phyloP scores from a whole-genome alignment of 1,140 invertebrate species.

The Dendroctonus valens region DNA sequence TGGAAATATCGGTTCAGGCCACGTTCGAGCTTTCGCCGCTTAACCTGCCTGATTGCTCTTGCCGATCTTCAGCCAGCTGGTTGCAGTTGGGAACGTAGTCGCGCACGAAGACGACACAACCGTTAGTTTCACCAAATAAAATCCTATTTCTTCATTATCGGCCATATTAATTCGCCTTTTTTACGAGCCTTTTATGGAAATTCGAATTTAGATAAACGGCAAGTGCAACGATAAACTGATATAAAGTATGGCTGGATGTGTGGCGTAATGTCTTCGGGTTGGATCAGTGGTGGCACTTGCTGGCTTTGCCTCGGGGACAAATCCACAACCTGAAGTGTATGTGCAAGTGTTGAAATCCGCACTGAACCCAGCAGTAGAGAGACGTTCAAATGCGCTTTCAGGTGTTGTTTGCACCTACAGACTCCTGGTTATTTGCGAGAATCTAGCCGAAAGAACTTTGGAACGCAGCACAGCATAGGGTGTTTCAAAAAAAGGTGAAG shows the following conservation, averaged over 20 bases:
- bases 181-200: slow-evolving; percentile 34
- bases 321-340: too few relatives aligned
- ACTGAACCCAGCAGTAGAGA: too few relatives aligned
- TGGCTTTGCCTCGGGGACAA: too few relatives aligned
- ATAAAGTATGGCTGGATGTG: slow-evolving; percentile 24
- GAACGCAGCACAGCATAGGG: too few relatives aligned
- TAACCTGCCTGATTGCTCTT: too few relatives aligned
- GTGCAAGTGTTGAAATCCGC: too few relatives aligned
- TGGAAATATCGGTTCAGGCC: slow-evolving; percentile 17
- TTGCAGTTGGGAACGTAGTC: slow-evolving; percentile 14
- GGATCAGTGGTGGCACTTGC: too few relatives aligned
- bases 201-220: slow-evolving; percentile 32
- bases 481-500: too few relatives aligned
- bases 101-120: background rate
- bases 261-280: slow-evolving; percentile 17
- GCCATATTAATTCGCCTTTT: slow-evolving; percentile 34
- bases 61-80: background rate
- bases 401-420: too few relatives aligned
- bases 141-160: slow-evolving; percentile 35
- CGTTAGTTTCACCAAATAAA: slow-evolving; percentile 31
- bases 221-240: slow-evolving; percentile 26
- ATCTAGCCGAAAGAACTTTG: too few relatives aligned
- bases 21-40: background rate
- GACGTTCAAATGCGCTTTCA: too few relatives aligned
- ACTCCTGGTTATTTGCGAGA: too few relatives aligned